phyloP scores from a whole-genome alignment of 2,888 invertebrate species.

The Ditylenchus weischeri region DNA sequence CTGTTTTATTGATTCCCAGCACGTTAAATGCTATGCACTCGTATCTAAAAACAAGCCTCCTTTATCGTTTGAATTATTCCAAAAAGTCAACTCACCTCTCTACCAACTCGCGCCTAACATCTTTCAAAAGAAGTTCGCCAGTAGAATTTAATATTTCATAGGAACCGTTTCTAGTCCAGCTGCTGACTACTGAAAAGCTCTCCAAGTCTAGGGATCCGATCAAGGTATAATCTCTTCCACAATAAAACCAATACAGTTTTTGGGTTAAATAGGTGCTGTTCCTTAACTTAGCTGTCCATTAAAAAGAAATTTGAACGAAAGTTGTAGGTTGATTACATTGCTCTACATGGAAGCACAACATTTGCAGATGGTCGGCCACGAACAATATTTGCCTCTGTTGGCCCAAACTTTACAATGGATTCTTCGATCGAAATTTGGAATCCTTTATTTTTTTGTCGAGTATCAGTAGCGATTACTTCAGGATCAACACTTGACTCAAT shows the following conservation, averaged over 20 bases:
- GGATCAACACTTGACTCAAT: too few species aligned
- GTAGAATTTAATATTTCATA: constrained; percentile 30
- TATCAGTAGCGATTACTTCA: too few species aligned
- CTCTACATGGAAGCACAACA: constrained; percentile 14
- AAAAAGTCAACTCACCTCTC: constrained; percentile 35
- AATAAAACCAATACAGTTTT: neutral
- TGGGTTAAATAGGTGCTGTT: neutral
- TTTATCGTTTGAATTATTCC: constrained; percentile 18
- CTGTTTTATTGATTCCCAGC: constrained; percentile 1
- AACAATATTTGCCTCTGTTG: neutral
- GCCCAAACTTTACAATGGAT: neutral
- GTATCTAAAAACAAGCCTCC: constrained; percentile 32
- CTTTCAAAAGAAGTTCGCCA: constrained; percentile 35
- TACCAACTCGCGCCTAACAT: constrained; percentile 39
- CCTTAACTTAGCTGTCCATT: neutral
- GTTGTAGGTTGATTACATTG: neutral
- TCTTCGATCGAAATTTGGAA: too few species aligned
- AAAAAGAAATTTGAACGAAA: neutral
- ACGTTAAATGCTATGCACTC: constrained; percentile 25
- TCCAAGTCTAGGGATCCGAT: constrained; percentile 11
- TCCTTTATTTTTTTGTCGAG: too few species aligned
- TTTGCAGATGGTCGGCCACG: constrained; percentile 6
- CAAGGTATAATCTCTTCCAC: too few species aligned
- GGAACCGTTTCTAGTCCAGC: constrained; percentile 26
- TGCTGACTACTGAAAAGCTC: too few species aligned